These are phyloP conservation scores for Cordilura impudica DNA, from an alignment of 2,888 invertebrate genomes.

Conservation along the genomic window DNA sequence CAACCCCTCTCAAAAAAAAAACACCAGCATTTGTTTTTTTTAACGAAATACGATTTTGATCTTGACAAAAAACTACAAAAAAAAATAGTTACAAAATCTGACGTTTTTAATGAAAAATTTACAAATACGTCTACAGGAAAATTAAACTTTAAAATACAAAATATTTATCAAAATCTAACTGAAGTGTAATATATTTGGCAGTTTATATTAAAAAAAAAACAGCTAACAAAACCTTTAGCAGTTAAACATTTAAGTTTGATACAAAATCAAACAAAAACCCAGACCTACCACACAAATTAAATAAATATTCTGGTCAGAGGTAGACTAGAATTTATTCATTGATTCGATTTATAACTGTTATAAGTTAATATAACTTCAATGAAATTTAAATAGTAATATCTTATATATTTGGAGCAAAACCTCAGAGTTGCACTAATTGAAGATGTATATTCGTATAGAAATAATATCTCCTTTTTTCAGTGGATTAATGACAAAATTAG, in stretches of 20 bases:
- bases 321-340: too few relatives aligned
- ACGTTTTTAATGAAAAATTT: conserved; percentile 34
- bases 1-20: conserved; percentile 20
- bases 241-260: conserved; percentile 40
- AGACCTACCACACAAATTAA: conserved; percentile 49
- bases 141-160: conserved; percentile 21
- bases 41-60: conserved; percentile 60
- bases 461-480: too few relatives aligned
- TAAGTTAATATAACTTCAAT: too few relatives aligned
- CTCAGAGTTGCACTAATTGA: too few relatives aligned
- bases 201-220: not conserved
- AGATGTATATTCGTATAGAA: too few relatives aligned
- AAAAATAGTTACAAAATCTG: conserved; percentile 15
- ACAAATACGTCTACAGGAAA: conserved; percentile 27
- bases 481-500: too few relatives aligned
- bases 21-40: conserved; percentile 38
- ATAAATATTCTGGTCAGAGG: conserved; percentile 5
- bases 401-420: too few relatives aligned
- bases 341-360: too few relatives aligned
- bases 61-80: conserved; percentile 45
- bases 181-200: not conserved
- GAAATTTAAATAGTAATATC: too few relatives aligned
- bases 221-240: conserved; percentile 18
- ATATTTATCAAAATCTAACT: conserved; percentile 11
- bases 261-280: conserved; percentile 31